Conservation (phyloP, 2,888 invertebrate genomes). For the Cantharis lateralis region DNA sequence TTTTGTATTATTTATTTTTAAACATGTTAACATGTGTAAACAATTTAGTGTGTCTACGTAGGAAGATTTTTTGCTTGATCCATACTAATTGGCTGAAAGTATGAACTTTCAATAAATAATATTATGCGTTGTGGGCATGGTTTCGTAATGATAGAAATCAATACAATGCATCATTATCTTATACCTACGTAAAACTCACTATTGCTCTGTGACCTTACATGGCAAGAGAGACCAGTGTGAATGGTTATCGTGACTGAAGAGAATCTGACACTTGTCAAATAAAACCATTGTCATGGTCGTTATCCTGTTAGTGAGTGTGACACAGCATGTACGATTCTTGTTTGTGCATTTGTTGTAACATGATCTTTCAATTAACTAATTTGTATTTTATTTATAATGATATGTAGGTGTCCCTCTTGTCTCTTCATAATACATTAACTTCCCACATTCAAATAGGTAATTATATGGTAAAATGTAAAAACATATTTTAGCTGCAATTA, state of each 20-base stretch:
- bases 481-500: background rate
- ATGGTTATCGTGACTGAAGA: constrained; percentile 41
- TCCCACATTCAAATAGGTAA: background rate
- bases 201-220: constrained; percentile 3
- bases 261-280: constrained; percentile 44
- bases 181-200: constrained; percentile 2
- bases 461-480: background rate
- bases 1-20: background rate
- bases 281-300: constrained; percentile 38
- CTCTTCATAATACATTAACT: background rate
- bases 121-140: background rate
- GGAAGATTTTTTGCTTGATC: background rate
- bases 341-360: constrained; percentile 13
- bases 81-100: background rate
- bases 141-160: background rate
- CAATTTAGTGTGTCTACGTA: background rate
- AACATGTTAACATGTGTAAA: background rate
- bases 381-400: constrained; percentile 14
- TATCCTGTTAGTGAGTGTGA: constrained; percentile 25
- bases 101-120: constrained; percentile 1
- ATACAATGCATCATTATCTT: constrained; percentile 3
- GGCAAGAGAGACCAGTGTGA: constrained; percentile 11
- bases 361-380: constrained; percentile 30
- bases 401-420: background rate
- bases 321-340: constrained; percentile 21